phyloP scores from a whole-genome alignment of 2,113 vertebrate genomes.

The Chinchilla lanigera region DNA sequence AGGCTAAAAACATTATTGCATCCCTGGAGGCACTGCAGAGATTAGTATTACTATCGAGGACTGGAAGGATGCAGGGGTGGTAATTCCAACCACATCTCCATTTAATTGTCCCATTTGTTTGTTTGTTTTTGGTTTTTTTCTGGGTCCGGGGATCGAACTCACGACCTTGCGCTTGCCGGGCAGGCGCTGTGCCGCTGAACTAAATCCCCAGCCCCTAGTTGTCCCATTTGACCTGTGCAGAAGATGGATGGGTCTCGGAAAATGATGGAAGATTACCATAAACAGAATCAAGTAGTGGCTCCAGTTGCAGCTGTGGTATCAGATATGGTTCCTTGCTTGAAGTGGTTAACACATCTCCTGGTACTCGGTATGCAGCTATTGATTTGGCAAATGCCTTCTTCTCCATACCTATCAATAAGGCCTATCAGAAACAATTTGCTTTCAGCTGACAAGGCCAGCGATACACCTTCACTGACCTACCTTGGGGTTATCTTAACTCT shows the following conservation, averaged over 20 bases:
- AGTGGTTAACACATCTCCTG: not conserved
- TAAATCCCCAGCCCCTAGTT: no score
- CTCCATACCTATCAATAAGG: not conserved
- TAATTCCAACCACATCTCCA: not conserved
- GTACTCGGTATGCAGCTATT: not conserved
- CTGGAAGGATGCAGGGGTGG: not conserved
- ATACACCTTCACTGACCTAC: not conserved
- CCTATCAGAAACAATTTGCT: not conserved
- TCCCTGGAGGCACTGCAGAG: not conserved
- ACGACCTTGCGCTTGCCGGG: no score
- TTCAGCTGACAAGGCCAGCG: not conserved
- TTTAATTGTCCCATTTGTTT: not conserved
- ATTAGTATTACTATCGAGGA: not conserved
- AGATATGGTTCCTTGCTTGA: not conserved
- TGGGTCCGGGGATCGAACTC: no score
- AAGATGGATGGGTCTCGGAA: not conserved
- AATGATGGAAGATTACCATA: not conserved
- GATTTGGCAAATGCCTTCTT: not conserved
- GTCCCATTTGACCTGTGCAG: not conserved
- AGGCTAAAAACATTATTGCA: not conserved
- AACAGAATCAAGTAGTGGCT: not conserved
- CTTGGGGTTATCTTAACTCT: not conserved
- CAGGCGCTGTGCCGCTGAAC: no score
- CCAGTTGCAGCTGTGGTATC: not conserved
- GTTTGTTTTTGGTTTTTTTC: no score